Percentiles rank a stretch among this genome's conserved stretches.
phyloP scores from a whole-genome alignment of 2,113 vertebrate genomes.

The Gobio gobio region DNA sequence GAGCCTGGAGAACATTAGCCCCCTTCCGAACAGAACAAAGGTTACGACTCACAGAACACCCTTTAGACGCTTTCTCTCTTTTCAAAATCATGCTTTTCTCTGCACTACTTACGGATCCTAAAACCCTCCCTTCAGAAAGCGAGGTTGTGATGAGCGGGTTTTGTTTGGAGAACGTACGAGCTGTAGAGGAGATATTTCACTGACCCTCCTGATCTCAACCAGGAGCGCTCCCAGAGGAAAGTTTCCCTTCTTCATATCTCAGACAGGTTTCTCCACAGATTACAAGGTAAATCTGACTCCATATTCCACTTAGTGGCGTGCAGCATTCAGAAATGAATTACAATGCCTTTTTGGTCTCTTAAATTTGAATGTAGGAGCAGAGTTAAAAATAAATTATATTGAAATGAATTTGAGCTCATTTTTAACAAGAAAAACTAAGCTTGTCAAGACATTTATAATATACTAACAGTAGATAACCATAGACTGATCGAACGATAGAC shows the following conservation, averaged over 20 bases:
- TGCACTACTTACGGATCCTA: constrained; percentile 57
- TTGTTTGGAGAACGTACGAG: constrained; percentile 29
- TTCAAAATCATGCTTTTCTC: constrained; percentile 54
- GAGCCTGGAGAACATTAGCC: constrained; percentile 61
- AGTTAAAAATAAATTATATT: neutral
- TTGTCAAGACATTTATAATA: too few relatives aligned
- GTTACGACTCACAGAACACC: constrained; percentile 61
- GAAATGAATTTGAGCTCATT: too few relatives aligned
- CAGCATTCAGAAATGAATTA: neutral
- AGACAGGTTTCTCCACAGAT: constrained; percentile 7
- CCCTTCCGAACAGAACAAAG: constrained; percentile 60
- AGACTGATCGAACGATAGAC: rapidly evolving
- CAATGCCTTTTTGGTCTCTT: neutral
- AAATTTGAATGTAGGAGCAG: neutral
- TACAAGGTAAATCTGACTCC: neutral
- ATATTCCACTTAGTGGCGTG: neutral
- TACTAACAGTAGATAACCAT: neutral
- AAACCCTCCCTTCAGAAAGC: constrained; percentile 53
- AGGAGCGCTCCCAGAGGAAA: neutral
- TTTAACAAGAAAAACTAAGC: too few relatives aligned
- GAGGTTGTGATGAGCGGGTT: constrained; percentile 34
- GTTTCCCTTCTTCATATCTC: constrained; percentile 3
- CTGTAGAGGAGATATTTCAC: neutral
- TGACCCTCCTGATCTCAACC: neutral
- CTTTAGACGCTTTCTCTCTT: constrained; percentile 52